phyloP scores from a whole-genome alignment of 2,113 vertebrate species.

The Cinclus mexicanus region DNA sequence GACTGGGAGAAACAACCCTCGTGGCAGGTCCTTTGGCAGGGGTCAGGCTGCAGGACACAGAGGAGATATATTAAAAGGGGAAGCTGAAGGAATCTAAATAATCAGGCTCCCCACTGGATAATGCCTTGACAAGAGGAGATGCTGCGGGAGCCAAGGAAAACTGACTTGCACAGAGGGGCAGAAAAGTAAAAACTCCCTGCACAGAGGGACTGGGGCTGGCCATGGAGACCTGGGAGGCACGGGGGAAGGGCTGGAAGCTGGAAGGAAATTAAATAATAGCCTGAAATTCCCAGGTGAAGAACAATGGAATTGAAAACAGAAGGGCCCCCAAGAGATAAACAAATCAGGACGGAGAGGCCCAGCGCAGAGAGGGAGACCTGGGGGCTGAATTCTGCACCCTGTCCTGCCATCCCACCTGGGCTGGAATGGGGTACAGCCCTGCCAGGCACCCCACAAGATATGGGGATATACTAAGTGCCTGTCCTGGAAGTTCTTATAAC shows the following conservation, averaged over 20 bases:
- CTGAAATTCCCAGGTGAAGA: constrained; percentile 66
- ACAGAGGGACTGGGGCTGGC: neutral
- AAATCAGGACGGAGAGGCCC: neutral
- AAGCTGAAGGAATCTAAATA: constrained; percentile 67
- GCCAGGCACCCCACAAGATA: neutral
- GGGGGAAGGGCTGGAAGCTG: constrained; percentile 39
- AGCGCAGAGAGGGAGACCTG: rapidly evolving
- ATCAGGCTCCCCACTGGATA: constrained; percentile 68
- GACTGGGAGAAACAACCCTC: constrained; percentile 56
- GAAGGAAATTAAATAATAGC: constrained; percentile 70
- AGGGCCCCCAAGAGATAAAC: constrained; percentile 50
- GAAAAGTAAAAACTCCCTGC: constrained; percentile 21
- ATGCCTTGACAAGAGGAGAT: constrained; percentile 64
- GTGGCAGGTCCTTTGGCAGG: constrained; percentile 66
- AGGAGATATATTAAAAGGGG: constrained; percentile 69
- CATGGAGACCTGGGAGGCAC: neutral
- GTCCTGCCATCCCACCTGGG: rapidly evolving
- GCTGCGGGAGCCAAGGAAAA: constrained; percentile 47
- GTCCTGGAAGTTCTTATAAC: neutral
- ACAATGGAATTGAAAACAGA: constrained; percentile 63
- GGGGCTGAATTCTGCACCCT: neutral
- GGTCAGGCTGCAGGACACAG: constrained; percentile 61
- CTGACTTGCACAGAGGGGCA: constrained; percentile 20
- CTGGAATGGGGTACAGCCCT: neutral
- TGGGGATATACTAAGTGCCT: neutral